Evolutionary conservation across 2,113 vertebrate species (phyloP), one percentile per base, ranked within the genome.

Genomic region (Perca flavescens): DNA sequence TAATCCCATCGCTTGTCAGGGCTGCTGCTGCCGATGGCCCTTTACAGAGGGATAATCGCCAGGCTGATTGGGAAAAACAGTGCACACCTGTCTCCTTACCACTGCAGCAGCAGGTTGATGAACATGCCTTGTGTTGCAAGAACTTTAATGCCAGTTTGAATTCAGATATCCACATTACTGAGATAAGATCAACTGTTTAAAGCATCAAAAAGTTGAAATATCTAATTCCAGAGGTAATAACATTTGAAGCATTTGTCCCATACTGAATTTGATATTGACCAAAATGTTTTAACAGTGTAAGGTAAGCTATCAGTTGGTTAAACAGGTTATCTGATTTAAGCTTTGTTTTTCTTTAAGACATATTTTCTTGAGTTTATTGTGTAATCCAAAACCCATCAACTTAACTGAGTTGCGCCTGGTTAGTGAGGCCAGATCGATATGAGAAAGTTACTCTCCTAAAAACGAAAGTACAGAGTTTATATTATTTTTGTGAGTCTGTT

Each of bases 1-100:
- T 92, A 93, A 93, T 93, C 90, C 90, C 34, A 64, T 62, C 17
- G 73, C 84, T 88, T 92, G 92, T 93, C 82, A 83, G 73, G 72
- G 79, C 47, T 72, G 81, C 66, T 9, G 66, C 74, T 69, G 87
- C 74, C 75, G 83, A 88, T 80, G 86, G 86, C 74, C 69, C 85
- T 84, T 87, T 93, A 70, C 80, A 57, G 79, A 83, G 74, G 85
- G 77, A 89, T 93, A 91, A 94, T 93, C 86, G 83, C 49, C 84
- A 64, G 79, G 78, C 92, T 91, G 88, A 92, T 90, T 85, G 82
- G 84, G 74, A 82, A 80, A 82, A 87, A 60, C 85, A 70, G 68
- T 10, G 28, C 86, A 43, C 88, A 90, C 91, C 93, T 89, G 86
- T 91, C 91, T 89, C 56, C 74, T 67, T 75, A 80, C 74, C 76